Evolutionary conservation across 1,140 invertebrate genomes (phyloP).

Genomic region (Drosophila saltans): DNA sequence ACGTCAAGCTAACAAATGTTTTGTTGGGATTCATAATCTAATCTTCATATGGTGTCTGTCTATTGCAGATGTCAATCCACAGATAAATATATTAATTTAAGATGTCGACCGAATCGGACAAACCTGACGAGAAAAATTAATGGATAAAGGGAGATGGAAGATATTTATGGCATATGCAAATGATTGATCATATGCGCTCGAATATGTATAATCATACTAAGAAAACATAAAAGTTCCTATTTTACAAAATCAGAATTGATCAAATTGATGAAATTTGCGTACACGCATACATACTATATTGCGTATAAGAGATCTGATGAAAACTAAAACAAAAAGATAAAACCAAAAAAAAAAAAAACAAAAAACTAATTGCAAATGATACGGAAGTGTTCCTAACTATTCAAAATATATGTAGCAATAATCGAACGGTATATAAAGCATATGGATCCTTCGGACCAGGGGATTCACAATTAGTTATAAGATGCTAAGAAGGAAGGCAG

Average conservation of each 20-base stretch:
- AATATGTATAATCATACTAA: conserved; percentile 43
- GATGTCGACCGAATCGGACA: neutral
- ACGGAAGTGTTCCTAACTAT: conserved; percentile 77
- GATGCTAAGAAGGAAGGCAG: conserved; percentile 16
- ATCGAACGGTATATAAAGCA: conserved; percentile 41
- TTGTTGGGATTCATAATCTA: neutral
- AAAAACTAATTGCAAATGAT: conserved; percentile 56
- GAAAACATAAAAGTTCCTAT: conserved; percentile 76
- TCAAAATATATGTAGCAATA: conserved; percentile 68
- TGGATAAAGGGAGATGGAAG: neutral
- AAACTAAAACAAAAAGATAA: conserved; percentile 30
- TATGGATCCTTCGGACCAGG: conserved; percentile 30
- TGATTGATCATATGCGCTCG: conserved; percentile 2
- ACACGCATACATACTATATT: conserved; percentile 44
- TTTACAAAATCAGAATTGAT: conserved; percentile 58
- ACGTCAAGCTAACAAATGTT: neutral
- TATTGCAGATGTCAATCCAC: neutral
- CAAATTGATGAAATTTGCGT: conserved; percentile 55
- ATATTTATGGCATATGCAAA: conserved; percentile 17
- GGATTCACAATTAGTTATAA: conserved; percentile 13
- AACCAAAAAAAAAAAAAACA: conserved; percentile 29
- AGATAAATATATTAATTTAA: neutral
- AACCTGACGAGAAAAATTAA: neutral
- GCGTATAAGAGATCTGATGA: conserved; percentile 36
- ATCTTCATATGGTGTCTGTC: neutral